Conservation (phyloP, 2,797 vertebrate genomes). For the Gymnoscopelus braueri region DNA sequence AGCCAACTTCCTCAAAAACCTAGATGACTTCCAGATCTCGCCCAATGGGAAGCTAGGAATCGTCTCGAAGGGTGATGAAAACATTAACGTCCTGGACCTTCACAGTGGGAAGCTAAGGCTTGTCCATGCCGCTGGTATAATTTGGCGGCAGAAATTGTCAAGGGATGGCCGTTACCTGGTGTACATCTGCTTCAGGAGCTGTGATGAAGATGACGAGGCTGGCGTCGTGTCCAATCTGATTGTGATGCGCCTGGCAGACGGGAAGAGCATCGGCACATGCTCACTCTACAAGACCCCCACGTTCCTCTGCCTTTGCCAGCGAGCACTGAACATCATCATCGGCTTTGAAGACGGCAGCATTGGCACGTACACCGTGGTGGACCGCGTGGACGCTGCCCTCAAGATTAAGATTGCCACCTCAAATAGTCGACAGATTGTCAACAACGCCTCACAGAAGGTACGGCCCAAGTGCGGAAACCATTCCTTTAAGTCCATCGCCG, state of each 20-base stretch:
- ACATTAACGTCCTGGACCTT: constrained; percentile 95
- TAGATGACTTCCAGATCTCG: constrained; percentile 98
- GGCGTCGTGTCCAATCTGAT: constrained; percentile 93
- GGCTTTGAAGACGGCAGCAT: constrained; percentile 98
- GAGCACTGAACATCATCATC: constrained; percentile 96
- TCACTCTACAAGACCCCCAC: constrained; percentile 98
- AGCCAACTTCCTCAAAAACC: constrained; percentile 92
- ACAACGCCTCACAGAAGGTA: constrained; percentile 90
- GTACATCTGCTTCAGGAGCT: constrained; percentile 91
- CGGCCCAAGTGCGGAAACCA: constrained; percentile 93
- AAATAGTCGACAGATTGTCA: constrained; percentile 98
- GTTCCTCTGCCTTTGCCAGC: constrained; percentile 93
- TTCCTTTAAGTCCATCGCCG: constrained; percentile 91
- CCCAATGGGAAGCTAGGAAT: constrained; percentile 98
- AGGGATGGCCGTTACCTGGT: constrained; percentile 97
- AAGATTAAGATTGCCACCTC: constrained; percentile 99
- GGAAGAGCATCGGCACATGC: constrained; percentile 98
- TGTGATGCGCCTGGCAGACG: constrained; percentile 98
- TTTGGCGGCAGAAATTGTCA: constrained; percentile 95
- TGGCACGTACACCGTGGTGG: constrained; percentile 97
- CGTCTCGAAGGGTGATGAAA: constrained; percentile 95
- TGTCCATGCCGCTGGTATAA: constrained; percentile 91
- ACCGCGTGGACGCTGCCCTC: constrained; percentile 95
- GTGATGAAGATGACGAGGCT: constrained; percentile 94
- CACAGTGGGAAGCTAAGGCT: constrained; percentile 95